These are phyloP conservation scores for Leucosticte australis DNA, from an alignment of 2,113 vertebrate genomes.

Conservation along the genomic window DNA sequence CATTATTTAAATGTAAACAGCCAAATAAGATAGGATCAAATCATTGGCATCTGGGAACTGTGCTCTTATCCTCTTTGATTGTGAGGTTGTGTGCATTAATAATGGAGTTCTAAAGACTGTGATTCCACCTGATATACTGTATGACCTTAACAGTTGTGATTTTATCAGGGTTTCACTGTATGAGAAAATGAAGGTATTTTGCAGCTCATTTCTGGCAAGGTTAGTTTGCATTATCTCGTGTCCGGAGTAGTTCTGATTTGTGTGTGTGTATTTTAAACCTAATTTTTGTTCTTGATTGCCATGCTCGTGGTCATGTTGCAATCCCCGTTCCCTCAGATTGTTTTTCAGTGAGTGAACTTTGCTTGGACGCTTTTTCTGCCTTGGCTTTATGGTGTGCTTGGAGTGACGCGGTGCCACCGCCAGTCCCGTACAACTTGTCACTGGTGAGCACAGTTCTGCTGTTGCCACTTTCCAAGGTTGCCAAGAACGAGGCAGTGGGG, in stretches of 20 bases:
- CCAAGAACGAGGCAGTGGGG: background rate
- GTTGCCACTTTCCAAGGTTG: background rate
- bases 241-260: constrained; percentile 43
- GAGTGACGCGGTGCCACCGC: background rate
- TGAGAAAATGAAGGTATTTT: constrained; percentile 80
- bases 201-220: constrained; percentile 75
- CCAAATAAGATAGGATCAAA: constrained; percentile 81
- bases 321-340: background rate
- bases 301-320: background rate
- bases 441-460: background rate
- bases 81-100: constrained; percentile 81
- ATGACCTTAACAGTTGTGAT: constrained; percentile 82
- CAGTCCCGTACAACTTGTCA: background rate
- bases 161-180: constrained; percentile 76
- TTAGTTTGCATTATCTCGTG: constrained; percentile 72
- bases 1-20: constrained; percentile 84
- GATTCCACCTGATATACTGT: constrained; percentile 79
- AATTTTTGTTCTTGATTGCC: background rate
- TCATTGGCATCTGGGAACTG: constrained; percentile 80
- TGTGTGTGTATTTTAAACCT: constrained; percentile 14
- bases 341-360: background rate
- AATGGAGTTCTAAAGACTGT: constrained; percentile 81
- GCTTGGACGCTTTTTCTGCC: fast-evolving
- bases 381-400: background rate
- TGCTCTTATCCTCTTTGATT: constrained; percentile 81